These are phyloP conservation scores for Indicator indicator DNA, from an alignment of 2,113 vertebrate species.

Conservation along the genomic window DNA sequence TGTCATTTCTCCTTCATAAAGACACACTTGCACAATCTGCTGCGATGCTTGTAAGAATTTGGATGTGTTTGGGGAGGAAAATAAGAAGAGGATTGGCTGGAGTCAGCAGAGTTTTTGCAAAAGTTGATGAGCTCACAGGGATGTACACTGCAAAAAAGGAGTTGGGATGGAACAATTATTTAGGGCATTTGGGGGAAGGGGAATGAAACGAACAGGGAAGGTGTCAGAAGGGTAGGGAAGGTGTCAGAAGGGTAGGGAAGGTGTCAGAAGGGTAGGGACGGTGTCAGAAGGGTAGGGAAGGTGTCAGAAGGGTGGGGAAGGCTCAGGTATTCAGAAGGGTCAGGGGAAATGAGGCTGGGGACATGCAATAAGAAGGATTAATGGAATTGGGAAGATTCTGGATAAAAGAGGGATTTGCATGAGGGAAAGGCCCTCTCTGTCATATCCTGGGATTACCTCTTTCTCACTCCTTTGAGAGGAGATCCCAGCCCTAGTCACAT, in stretches of 20 bases:
- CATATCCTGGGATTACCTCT: neutral
- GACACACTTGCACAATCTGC: neutral
- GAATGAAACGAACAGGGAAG: rapidly evolving
- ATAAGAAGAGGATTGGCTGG: neutral
- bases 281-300: no score
- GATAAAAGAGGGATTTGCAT: neutral
- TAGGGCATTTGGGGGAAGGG: neutral
- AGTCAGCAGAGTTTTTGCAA: neutral
- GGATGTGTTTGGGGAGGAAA: neutral
- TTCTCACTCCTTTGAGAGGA: neutral
- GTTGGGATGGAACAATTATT: neutral
- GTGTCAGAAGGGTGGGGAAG: neutral
- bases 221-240: neutral
- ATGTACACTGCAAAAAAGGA: neutral
- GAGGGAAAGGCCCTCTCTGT: neutral
- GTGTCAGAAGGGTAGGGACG: neutral
- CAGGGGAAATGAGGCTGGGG: neutral
- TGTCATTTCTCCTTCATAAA: neutral
- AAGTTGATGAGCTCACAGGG: neutral
- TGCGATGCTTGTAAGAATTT: neutral
- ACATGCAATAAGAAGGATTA: constrained; percentile 9
- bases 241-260: neutral
- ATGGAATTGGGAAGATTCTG: neutral
- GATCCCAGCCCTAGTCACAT: neutral
- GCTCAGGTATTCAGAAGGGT: neutral